These are phyloP conservation scores for Lasiurus borealis DNA, from an alignment of 2,113 vertebrate species.

Conservation along the genomic window DNA sequence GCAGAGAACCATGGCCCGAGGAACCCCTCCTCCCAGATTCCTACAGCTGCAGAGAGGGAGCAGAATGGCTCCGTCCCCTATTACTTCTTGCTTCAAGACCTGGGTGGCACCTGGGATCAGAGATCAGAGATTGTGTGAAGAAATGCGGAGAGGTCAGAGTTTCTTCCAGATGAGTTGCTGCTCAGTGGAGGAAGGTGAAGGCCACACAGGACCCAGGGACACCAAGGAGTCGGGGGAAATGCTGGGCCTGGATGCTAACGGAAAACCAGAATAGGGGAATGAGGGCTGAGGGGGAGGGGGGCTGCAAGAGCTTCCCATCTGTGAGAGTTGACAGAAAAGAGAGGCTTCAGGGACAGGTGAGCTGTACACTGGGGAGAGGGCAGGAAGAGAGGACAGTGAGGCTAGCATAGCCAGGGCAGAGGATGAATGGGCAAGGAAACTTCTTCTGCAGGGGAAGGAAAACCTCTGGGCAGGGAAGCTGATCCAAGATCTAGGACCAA, in stretches of 20 bases:
- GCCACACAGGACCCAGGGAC: background rate
- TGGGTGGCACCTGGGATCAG: slow-evolving; percentile 53
- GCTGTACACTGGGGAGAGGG: background rate
- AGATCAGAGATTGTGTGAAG: slow-evolving; percentile 58
- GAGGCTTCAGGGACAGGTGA: background rate
- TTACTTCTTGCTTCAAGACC: slow-evolving; percentile 32
- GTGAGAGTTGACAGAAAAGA: background rate
- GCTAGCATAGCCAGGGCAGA: background rate
- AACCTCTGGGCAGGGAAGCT: background rate
- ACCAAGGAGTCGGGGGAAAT: too few species aligned
- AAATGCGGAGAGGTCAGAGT: slow-evolving; percentile 55
- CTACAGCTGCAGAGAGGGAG: background rate
- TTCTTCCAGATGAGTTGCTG: slow-evolving; percentile 32
- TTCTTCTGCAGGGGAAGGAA: background rate
- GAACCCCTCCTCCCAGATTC: background rate
- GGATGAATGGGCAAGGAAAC: background rate
- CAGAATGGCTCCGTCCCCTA: background rate
- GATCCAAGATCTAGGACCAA: background rate
- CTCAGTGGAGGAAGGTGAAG: background rate
- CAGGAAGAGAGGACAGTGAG: background rate
- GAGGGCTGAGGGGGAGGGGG: background rate
- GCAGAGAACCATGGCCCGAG: background rate
- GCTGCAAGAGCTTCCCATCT: background rate
- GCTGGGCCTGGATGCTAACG: background rate
- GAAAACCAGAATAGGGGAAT: background rate